Evolutionary conservation across 2,113 vertebrate genomes (phyloP), one percentile per base, ranked within the genome.

Genomic region (Apeltes quadracus): DNA sequence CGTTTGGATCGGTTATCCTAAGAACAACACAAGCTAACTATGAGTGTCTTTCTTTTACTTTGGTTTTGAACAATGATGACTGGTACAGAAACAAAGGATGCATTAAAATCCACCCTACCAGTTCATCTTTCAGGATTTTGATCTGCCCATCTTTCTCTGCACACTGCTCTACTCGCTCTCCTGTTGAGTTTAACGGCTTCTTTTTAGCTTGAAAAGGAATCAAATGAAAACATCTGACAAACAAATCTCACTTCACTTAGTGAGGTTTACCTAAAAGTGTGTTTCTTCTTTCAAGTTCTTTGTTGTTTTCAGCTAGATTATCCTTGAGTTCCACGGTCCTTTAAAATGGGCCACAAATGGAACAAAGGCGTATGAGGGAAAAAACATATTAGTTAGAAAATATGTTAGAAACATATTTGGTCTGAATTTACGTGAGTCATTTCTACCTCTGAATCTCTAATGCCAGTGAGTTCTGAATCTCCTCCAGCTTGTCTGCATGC

Each of bases 361-460:
- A 88, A 79, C 11, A 69, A 70, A 59, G 83, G 55, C n/a, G 73
- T 9, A 75, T 29, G 43, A 62, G 1, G n/a, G n/a, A 36, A 48
- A 64, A 51, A n/a, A 1, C 0, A n/a, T n/a, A n/a, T n/a, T n/a
- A n/a, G n/a, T n/a, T n/a, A n/a, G n/a, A n/a, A n/a, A n/a, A n/a
- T 23, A 0, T 20, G 20, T 36, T 29, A 25, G 20, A 4, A 62
- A 36, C n/a, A 62, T 25, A 29, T 29, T 29, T 29, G 8, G 5
- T 23, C 3, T 25, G 9, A 44, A 32, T 51, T 32, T 51, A 41
- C 39, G 56, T 51, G 5, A 38, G 2, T 54, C 15, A 69, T 61
- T 55, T 68, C 38, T 93, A 98, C 97, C 94, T 96, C 29, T 92
- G 90, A 82, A 90, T 91, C 84, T 96, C 94, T 74, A 78, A 72